phyloP scores from a whole-genome alignment of 2,888 invertebrate genomes.

The Calameuta filiformis region DNA sequence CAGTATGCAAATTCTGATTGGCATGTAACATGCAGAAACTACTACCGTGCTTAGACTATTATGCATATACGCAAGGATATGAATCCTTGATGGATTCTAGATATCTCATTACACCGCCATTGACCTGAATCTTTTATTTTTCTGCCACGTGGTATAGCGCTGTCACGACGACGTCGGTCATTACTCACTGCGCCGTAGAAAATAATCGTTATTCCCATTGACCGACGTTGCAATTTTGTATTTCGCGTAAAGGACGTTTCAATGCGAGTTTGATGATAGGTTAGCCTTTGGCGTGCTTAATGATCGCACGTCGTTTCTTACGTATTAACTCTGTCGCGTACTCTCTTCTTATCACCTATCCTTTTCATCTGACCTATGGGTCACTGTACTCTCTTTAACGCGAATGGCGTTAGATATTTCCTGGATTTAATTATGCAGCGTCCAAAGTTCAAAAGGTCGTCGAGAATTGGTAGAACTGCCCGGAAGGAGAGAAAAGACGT shows the following conservation, averaged over 20 bases:
- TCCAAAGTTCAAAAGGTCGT: too few species aligned
- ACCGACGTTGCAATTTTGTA: conserved; percentile 51
- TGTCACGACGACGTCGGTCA: conserved; percentile 27
- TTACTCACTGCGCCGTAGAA: conserved; percentile 53
- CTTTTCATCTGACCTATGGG: too few species aligned
- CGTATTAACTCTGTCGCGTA: too few species aligned
- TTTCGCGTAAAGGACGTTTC: conserved; percentile 44
- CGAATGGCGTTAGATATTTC: too few species aligned
- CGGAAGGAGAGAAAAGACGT: too few species aligned
- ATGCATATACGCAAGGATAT: conserved; percentile 19
- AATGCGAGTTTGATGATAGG: conserved; percentile 58
- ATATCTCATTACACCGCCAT: conserved; percentile 55
- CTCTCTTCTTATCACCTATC: too few species aligned
- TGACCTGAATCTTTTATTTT: conserved; percentile 61
- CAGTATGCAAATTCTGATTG: too few species aligned
- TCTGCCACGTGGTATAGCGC: conserved; percentile 33
- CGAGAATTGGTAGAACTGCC: too few species aligned
- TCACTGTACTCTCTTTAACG: too few species aligned
- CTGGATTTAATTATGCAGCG: too few species aligned
- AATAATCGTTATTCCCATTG: conserved; percentile 60
- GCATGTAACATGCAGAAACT: conserved; percentile 18
- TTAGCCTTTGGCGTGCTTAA: too few species aligned
- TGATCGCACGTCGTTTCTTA: too few species aligned
- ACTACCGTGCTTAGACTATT: conserved; percentile 20
- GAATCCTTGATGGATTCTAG: conserved; percentile 45